Percentiles rank a stretch among this genome's conserved stretches.
phyloP scores from a whole-genome alignment of 1,140 invertebrate species.

The Panulirus ornatus region DNA sequence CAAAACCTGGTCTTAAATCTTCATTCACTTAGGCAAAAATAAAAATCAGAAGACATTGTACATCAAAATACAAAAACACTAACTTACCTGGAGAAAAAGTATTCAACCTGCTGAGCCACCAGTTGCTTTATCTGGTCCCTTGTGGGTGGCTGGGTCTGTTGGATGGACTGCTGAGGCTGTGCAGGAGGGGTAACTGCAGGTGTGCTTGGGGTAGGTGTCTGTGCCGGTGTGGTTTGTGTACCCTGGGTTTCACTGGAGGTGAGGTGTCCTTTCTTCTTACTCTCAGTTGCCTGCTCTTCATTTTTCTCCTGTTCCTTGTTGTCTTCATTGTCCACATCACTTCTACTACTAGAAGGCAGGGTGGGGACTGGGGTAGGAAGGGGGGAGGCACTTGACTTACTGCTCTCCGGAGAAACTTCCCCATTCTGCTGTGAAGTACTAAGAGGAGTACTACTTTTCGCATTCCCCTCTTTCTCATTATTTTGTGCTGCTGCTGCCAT shows the following conservation, averaged over 20 bases:
- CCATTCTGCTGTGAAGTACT: slow-evolving; percentile 58
- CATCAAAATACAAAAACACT: too few species aligned
- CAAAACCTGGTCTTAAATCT: too few species aligned
- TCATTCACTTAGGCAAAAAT: too few species aligned
- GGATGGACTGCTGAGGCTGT: slow-evolving; percentile 77
- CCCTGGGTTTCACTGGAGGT: slow-evolving; percentile 46
- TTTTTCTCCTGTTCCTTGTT: background rate
- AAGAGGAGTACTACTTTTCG: background rate
- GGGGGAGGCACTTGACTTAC: slow-evolving; percentile 43
- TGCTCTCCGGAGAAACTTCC: slow-evolving; percentile 44
- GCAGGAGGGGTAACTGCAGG: slow-evolving; percentile 78
- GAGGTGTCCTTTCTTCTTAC: slow-evolving; percentile 8
- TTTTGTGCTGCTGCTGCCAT: slow-evolving; percentile 30
- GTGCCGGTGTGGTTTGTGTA: slow-evolving; percentile 53
- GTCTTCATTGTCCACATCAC: background rate
- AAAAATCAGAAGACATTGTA: too few species aligned
- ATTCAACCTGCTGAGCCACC: slow-evolving; percentile 91
- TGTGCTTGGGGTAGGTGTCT: slow-evolving; percentile 77
- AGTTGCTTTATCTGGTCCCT: slow-evolving; percentile 88
- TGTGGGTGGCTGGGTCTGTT: slow-evolving; percentile 78
- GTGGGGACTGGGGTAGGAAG: slow-evolving; percentile 21
- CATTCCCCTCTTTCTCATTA: slow-evolving; percentile 28
- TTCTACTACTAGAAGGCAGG: background rate
- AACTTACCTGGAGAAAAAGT: slow-evolving; percentile 90
- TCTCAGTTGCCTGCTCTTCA: background rate